These are phyloP conservation scores for Gryon sp. DNA, from an alignment of 1,140 invertebrate genomes.

Conservation along the genomic window DNA sequence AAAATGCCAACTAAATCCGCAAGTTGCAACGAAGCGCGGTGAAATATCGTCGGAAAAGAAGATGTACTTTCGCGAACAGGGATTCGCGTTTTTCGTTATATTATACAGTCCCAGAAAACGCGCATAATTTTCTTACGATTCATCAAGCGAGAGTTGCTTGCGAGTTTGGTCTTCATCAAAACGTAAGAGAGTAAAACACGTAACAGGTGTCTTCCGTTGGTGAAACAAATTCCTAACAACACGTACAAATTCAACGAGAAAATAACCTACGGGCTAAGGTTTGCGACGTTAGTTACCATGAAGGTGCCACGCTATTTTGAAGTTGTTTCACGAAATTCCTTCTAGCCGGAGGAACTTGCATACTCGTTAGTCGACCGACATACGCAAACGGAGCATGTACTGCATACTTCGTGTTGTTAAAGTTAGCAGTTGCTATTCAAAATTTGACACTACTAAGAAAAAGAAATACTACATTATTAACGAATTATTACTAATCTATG, in stretches of 20 bases:
- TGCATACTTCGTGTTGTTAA: slow-evolving; percentile 40
- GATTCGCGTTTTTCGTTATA: slow-evolving; percentile 12
- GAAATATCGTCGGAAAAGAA: slow-evolving; percentile 18
- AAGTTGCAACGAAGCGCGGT: slow-evolving; percentile 30
- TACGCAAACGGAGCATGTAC: slow-evolving; percentile 43
- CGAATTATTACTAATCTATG: no score
- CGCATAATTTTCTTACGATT: slow-evolving; percentile 41
- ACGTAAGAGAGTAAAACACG: slow-evolving; percentile 33
- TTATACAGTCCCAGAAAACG: background rate
- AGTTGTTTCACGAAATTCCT: slow-evolving; percentile 72
- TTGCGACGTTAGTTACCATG: slow-evolving; percentile 51
- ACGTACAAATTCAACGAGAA: slow-evolving; percentile 54
- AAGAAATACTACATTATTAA: background rate
- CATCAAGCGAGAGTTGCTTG: slow-evolving; percentile 24
- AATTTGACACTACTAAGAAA: slow-evolving; percentile 36
- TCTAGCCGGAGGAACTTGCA: slow-evolving; percentile 56
- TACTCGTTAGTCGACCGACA: slow-evolving; percentile 60
- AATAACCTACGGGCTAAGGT: slow-evolving; percentile 50
- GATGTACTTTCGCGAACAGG: slow-evolving; percentile 10
- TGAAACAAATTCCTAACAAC: slow-evolving; percentile 47
- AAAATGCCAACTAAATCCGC: slow-evolving; percentile 43
- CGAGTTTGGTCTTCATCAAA: slow-evolving; percentile 33
- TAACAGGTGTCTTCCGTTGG: slow-evolving; percentile 50
- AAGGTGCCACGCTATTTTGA: slow-evolving; percentile 69
- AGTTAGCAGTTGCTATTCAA: slow-evolving; percentile 43